Evolutionary conservation across 1,140 invertebrate genomes (phyloP).

Genomic region (Belonocnema kinseyi): DNA sequence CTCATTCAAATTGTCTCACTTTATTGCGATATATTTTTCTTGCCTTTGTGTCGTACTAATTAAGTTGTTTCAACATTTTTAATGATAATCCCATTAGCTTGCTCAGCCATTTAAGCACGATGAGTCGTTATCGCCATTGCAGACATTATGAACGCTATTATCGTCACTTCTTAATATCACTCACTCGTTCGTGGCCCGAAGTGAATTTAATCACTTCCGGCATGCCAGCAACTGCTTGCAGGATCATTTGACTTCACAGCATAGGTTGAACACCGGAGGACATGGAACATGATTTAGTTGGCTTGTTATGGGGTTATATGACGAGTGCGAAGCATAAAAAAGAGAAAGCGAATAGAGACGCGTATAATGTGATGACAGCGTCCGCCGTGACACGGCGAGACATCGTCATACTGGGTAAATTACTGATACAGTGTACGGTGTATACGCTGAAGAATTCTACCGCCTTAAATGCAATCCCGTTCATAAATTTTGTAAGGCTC

Average conservation of each 20-base stretch:
- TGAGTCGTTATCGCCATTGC: constrained; percentile 1
- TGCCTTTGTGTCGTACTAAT: background rate
- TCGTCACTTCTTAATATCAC: constrained; percentile 8
- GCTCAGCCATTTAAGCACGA: constrained; percentile 8
- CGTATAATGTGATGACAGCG: background rate
- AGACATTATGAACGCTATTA: background rate
- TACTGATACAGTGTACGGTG: constrained; percentile 23
- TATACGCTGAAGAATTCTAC: constrained; percentile 41
- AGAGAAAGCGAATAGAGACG: background rate
- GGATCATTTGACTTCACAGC: background rate
- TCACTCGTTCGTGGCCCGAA: background rate
- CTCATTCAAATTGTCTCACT: too few relatives aligned
- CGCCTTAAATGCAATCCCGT: constrained; percentile 7
- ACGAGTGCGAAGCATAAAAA: constrained; percentile 25
- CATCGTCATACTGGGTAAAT: constrained; percentile 35
- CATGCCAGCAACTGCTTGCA: background rate
- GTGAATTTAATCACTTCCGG: constrained; percentile 18
- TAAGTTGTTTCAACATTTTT: background rate
- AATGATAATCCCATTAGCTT: background rate
- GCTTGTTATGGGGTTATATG: constrained; percentile 8
- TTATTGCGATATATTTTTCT: background rate
- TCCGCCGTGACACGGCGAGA: background rate
- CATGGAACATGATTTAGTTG: constrained; percentile 7
- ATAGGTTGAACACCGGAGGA: background rate
- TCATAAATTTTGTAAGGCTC: background rate